Evolutionary conservation across 2,797 vertebrate genomes (phyloP), one percentile per base, ranked within the genome.

Genomic region (Amblyopsis hoosieri): DNA sequence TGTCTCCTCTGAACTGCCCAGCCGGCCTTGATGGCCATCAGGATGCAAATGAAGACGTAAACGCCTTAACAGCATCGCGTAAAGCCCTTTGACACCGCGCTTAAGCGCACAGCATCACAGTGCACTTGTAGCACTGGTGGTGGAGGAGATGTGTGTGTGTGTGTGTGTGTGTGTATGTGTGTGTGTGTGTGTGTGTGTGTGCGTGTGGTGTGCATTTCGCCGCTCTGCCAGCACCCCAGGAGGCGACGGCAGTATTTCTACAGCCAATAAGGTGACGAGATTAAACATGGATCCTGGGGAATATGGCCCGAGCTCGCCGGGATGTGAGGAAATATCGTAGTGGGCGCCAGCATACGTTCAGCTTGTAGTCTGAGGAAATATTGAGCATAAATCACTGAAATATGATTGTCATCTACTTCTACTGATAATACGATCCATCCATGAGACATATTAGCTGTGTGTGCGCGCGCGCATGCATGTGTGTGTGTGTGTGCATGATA

Each of bases 221-320:
- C 59, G 61, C 63, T 42, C 23, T 45, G 87, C 66, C 87, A 82
- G 66, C 74, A 82, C 83, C 15, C 17, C 4, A 54, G 51, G 68
- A 63, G 76, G 76, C 65, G 83, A 87, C 89, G 87, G 89, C 84
- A 84, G 79, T 88, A 86, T 88, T 86, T 85, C 83, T 87, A 68
- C 71, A 79, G 78, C 85, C 87, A 83, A 75, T 86, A 86, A 90
- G 78, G 75, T 75, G 74, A 73, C 78, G 70, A 86, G 83, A 89
- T 89, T 86, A 87, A 85, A 87, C 85, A 81, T 75, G 67, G 71
- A 76, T 82, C 62, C 62, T 48, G 45, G 54, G 74, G 62, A 66
- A 57, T 62, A 58, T 60, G 68, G 50, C 13, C 66, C 57, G 65
- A 71, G 65, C 19, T 17, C 19, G 51, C 58, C 69, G 62, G 61